Conservation (phyloP, 2,797 vertebrate genomes). For the Mionectes olivaceus region DNA sequence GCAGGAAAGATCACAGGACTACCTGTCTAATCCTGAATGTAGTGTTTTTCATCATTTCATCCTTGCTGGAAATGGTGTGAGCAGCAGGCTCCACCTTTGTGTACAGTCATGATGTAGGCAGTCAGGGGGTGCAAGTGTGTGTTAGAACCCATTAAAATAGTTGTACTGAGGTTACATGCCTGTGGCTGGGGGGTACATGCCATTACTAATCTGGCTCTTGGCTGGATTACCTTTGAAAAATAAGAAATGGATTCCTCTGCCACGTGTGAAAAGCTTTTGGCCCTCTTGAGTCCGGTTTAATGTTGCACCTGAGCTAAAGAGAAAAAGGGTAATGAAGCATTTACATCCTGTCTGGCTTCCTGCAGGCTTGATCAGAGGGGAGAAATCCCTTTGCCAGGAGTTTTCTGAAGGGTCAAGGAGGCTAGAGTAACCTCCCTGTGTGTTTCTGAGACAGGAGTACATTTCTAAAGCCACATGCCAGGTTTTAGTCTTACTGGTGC, state of each 20-base stretch:
- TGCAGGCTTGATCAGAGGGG: not conserved
- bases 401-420: not conserved
- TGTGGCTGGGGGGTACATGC: slow-evolving; percentile 36
- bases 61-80: not conserved
- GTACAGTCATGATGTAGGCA: not conserved
- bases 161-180: slow-evolving; percentile 14
- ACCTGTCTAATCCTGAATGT: not conserved
- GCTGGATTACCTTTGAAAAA: slow-evolving; percentile 52
- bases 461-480: not conserved
- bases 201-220: slow-evolving; percentile 41
- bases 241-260: slow-evolving; percentile 32
- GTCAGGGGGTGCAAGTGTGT: not conserved
- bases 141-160: not conserved
- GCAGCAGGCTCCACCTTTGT: not conserved
- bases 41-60: not conserved
- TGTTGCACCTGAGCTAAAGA: slow-evolving; percentile 29
- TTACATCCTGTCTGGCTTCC: not conserved
- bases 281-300: slow-evolving; percentile 11
- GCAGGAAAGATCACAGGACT: not conserved
- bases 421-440: not conserved
- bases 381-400: not conserved
- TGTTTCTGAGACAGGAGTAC: not conserved
- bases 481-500: not conserved
- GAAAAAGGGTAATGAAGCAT: not conserved
- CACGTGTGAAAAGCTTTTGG: slow-evolving; percentile 1